These are phyloP conservation scores for Drosophila melanica DNA, from an alignment of 1,140 invertebrate genomes.

Conservation along the genomic window DNA sequence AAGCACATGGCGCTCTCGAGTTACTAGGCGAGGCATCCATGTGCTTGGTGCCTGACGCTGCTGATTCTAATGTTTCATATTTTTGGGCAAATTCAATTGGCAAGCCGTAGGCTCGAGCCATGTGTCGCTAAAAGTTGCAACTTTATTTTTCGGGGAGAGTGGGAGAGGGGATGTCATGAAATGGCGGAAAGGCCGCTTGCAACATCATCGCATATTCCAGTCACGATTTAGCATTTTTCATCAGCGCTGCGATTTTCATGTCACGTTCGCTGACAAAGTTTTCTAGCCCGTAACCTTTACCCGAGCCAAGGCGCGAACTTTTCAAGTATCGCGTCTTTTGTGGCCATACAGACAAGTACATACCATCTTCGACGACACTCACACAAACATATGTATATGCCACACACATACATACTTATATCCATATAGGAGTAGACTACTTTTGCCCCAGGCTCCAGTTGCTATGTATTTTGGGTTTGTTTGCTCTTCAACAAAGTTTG, in stretches of 20 bases:
- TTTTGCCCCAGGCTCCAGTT: conserved; percentile 37
- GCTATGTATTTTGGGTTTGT: conserved; percentile 50
- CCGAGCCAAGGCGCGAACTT: conserved; percentile 45
- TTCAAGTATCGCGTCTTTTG: conserved; percentile 40
- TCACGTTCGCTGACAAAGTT: conserved; percentile 63
- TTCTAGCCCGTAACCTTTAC: conserved; percentile 47
- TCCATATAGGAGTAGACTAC: not conserved
- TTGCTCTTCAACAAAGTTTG: conserved; percentile 51
- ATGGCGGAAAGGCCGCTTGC: not conserved
- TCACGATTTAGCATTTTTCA: conserved; percentile 68
- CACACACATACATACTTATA: not conserved
- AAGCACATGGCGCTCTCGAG: conserved; percentile 43
- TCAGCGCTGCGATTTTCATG: conserved; percentile 66
- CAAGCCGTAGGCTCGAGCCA: conserved; percentile 37
- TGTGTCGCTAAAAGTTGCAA: conserved; percentile 41
- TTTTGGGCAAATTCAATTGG: conserved; percentile 41
- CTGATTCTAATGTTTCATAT: conserved; percentile 5
- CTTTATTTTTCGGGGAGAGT: conserved; percentile 4
- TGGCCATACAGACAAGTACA: conserved; percentile 31
- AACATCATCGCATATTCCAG: conserved; percentile 37
- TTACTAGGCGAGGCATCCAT: no score
- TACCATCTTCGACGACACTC: not conserved
- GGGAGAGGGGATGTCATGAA: not conserved
- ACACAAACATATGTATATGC: not conserved
- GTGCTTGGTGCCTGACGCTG: no score